Evolutionary conservation across 1,140 invertebrate genomes (phyloP).

Genomic region (Drosophila ironensis): DNA sequence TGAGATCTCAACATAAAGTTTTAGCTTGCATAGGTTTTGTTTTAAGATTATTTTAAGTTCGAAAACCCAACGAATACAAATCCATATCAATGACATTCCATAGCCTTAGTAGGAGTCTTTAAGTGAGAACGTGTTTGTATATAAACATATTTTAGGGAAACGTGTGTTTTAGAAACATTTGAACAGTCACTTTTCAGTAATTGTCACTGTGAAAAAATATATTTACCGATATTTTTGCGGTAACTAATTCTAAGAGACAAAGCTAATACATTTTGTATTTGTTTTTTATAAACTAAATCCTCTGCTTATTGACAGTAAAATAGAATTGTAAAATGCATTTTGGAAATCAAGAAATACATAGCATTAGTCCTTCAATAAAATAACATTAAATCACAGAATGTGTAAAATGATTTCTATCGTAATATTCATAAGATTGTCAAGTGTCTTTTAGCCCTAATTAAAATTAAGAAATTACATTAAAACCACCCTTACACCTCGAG

Average conservation of each 20-base stretch:
- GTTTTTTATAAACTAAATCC: not conserved
- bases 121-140: constrained; percentile 26
- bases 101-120: constrained; percentile 31
- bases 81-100: constrained; percentile 81
- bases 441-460: not conserved
- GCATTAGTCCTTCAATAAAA: not conserved
- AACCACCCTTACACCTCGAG: constrained; percentile 27
- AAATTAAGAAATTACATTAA: constrained; percentile 3
- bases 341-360: not conserved
- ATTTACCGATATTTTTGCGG: too few species aligned
- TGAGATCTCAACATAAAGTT: constrained; percentile 53
- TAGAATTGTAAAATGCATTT: not conserved
- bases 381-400: constrained; percentile 5
- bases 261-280: not conserved
- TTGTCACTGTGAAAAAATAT: too few species aligned
- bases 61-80: constrained; percentile 79
- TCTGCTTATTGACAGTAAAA: not conserved
- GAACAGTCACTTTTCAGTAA: not conserved
- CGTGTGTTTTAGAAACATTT: constrained; percentile 4
- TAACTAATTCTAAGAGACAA: not conserved
- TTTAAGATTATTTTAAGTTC: constrained; percentile 46
- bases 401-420: not conserved
- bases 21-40: constrained; percentile 7
- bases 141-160: constrained; percentile 1
- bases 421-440: not conserved